Evolutionary conservation across 2,888 invertebrate species (phyloP), one percentile per base, ranked within the genome.

Genomic region (Megaustenia siamemsis): DNA sequence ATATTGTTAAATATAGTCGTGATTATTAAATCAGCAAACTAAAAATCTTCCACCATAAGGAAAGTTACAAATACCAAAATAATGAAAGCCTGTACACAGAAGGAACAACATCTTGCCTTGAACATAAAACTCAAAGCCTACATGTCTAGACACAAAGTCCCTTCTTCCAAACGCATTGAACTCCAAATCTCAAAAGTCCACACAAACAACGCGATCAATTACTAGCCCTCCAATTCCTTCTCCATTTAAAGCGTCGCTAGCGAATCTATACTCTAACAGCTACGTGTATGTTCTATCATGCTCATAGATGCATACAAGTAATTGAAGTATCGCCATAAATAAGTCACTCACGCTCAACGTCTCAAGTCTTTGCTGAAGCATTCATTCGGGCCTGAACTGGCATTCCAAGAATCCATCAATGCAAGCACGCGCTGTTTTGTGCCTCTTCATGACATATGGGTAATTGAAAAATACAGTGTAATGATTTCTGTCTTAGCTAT

Each of bases 401-500:
- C 66, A 66, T 66, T 66, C 35, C 35, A 15, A 21, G 35, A 35
- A 66, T 66, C 66, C 38, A 35, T 66, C 38, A 35, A 1, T 66
- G 38, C 38, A 18, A 35, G 32, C 66, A 66, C 66, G 66, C 38
- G 38, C 32, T 4, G 35, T 38, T 35, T 66, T 66, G 66, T 66
- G 35, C 38, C 21, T 18, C 12, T 35, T 35, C 66, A 66, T 66
- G 66, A 66, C 66, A 38, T 2, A 66, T 21, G 66, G 35, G 35
- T 66, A 66, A 66, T 66, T 66, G 66, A 35, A 66, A 66, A 66
- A 18, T 66, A 35, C 66, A n/a, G n/a, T n/a, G n/a, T n/a, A n/a
- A n/a, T 66, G 66, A 66, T 66, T 66, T 66, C 38, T 66, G 66
- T 21, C 35, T 15, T 66, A 18, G 0, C 35, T 66, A 18, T 18